Evolutionary conservation across 2,888 invertebrate genomes (phyloP), one percentile per base, ranked within the genome.

Genomic region (Drosophila nr. perissopoda): DNA sequence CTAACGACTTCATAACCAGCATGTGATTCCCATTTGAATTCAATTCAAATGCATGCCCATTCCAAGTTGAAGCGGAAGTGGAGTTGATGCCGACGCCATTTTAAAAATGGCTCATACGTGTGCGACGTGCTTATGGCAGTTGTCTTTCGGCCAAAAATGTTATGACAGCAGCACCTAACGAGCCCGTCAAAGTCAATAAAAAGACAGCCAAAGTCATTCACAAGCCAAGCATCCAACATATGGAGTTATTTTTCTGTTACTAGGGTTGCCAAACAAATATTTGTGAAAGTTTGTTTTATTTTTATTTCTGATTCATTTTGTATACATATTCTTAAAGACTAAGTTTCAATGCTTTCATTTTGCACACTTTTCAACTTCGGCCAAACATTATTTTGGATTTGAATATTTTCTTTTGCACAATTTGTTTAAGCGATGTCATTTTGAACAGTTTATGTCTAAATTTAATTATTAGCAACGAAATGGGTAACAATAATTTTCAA

Each of bases 1-100:
- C 69, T 80, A 87, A 89, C 89, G 89, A 84, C 84, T 85, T 87
- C 85, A 88, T 89, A 84, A 87, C 82, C 81, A 71, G 64, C 70
- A 60, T 68, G 60, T 60, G 70, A 78, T 70, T 78, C 68, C 78
- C 70, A 70, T 57, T 74, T 56, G 64, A 83, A 89, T 84, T 87
- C 74, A 87, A 82, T 87, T 87, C 70, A 64, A 87, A 70, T 75
- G 82, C 77, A 77, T 61, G 54, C 54, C 31, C 40, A 31, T 34
- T 60, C 56, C 59, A 48, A 51, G 34, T 18, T 51, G 53, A 57
- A 66, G 71, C 82, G 90, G 88, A 89, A 82, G 70, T 78, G 72
- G 46, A 65, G 71, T 59, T 67, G 79, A 73, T 68, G 85, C 79
- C 81, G 79, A 70, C 74, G 88, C 88, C 83, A 86, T 86, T 79